Conservation (phyloP, 1,140 invertebrate genomes). For the Lepidotrigona ventralis region DNA sequence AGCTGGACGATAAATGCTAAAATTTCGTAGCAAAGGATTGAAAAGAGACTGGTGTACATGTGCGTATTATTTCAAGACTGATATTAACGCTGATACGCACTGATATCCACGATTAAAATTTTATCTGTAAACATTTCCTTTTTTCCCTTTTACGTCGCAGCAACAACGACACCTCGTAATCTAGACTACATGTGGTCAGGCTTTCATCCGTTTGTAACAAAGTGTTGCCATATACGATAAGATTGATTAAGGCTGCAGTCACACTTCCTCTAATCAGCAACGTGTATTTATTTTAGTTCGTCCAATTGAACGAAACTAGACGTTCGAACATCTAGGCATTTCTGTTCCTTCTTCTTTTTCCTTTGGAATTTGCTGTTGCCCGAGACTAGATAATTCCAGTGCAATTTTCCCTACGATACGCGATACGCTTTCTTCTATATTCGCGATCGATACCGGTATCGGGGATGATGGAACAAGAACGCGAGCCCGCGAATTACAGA, state of each 20-base stretch:
- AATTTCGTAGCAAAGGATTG: too few species aligned
- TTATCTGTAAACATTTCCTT: background rate
- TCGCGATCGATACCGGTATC: background rate
- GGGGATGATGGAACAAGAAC: conserved; percentile 41
- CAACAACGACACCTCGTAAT: background rate
- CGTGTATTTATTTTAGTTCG: background rate
- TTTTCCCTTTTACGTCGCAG: background rate
- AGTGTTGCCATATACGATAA: conserved; percentile 22
- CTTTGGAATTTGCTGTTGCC: fast-evolving
- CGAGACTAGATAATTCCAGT: background rate
- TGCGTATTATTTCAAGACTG: too few species aligned
- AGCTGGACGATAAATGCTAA: too few species aligned
- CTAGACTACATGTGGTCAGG: conserved; percentile 36
- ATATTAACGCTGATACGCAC: background rate
- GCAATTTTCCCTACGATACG: background rate
- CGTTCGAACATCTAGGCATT: background rate
- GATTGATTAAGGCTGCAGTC: conserved; percentile 15
- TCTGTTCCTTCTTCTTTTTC: background rate
- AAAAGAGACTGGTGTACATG: too few species aligned
- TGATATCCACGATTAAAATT: background rate
- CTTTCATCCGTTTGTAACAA: conserved; percentile 30
- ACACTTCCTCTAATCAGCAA: background rate
- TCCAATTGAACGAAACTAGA: background rate
- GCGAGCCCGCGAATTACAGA: conserved; percentile 47
- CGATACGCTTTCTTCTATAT: background rate